These are phyloP conservation scores for Zaprionus camerounensis DNA, from an alignment of 1,140 invertebrate species.

Conservation along the genomic window DNA sequence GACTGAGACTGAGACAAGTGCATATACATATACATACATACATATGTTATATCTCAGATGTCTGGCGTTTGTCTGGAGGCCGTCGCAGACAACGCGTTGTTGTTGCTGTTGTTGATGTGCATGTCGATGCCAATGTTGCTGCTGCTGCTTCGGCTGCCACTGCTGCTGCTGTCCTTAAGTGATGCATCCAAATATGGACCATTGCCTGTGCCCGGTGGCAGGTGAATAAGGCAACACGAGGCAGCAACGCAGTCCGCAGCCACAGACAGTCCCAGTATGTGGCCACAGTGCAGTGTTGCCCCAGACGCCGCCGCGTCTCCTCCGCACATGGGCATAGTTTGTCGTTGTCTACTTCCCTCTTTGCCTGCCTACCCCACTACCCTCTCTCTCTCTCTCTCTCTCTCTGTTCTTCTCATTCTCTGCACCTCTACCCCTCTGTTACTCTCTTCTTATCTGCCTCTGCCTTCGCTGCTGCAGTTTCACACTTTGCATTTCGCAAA, in stretches of 20 bases:
- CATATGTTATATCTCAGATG: conserved; percentile 49
- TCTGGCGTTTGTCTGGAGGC: conserved; percentile 80
- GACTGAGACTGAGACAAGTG: conserved; percentile 64
- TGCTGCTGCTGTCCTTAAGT: conserved; percentile 50
- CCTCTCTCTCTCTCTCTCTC: too few relatives aligned
- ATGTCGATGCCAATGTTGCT: conserved; percentile 48
- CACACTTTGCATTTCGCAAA: conserved; percentile 66
- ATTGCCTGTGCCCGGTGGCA: conserved; percentile 46
- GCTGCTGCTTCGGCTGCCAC: too few relatives aligned
- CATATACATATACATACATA: conserved; percentile 73
- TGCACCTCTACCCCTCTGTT: too few relatives aligned
- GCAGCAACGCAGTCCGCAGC: background rate
- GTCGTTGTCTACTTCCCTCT: conserved; percentile 3
- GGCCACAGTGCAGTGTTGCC: conserved; percentile 6
- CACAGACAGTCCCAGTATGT: background rate
- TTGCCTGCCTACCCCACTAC: too few relatives aligned
- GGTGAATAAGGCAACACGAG: conserved; percentile 53
- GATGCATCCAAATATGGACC: conserved; percentile 77
- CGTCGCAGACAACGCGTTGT: conserved; percentile 57
- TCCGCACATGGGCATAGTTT: conserved; percentile 40
- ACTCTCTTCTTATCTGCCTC: background rate
- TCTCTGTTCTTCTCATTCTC: too few relatives aligned
- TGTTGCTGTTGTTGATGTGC: conserved; percentile 39
- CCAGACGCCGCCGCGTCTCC: conserved; percentile 2
- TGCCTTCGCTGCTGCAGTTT: conserved; percentile 59